Conservation (phyloP, 2,888 invertebrate genomes). For the Spodoptera littoralis region DNA sequence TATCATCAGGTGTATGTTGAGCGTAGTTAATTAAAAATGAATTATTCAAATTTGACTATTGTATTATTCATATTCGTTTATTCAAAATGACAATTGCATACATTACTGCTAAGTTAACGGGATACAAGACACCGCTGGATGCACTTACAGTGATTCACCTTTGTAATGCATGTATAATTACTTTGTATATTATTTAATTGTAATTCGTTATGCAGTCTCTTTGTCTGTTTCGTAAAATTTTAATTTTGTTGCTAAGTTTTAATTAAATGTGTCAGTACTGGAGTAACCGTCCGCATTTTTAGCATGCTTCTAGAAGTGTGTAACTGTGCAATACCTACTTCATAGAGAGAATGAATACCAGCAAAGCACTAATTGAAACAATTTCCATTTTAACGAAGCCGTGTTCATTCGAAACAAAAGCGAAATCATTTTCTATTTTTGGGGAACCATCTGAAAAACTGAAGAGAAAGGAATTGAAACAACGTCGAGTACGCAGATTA, state of each 20-base stretch:
- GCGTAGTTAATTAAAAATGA: slow-evolving; percentile 35
- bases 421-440: slow-evolving; percentile 3
- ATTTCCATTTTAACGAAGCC: slow-evolving; percentile 13
- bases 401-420: slow-evolving; percentile 8
- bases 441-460: slow-evolving; percentile 15
- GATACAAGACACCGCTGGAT: slow-evolving; percentile 39
- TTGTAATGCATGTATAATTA: slow-evolving; percentile 24
- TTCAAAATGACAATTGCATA: slow-evolving; percentile 51
- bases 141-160: slow-evolving; percentile 37
- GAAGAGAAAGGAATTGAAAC: slow-evolving; percentile 38
- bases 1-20: slow-evolving; percentile 18
- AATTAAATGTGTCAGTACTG: slow-evolving; percentile 18
- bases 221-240: slow-evolving; percentile 14
- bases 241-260: slow-evolving; percentile 5
- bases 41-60: slow-evolving; percentile 44
- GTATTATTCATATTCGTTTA: slow-evolving; percentile 45
- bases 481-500: slow-evolving; percentile 25
- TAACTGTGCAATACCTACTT: slow-evolving; percentile 5
- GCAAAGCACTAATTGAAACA: not conserved
- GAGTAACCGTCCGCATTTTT: slow-evolving; percentile 24
- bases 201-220: slow-evolving; percentile 3
- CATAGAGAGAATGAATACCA: not conserved
- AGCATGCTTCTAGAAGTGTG: slow-evolving; percentile 2
- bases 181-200: slow-evolving; percentile 21
- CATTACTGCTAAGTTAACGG: slow-evolving; percentile 52